Evolutionary conservation across 2,113 vertebrate genomes (phyloP).

Genomic region (Lepus americanus): DNA sequence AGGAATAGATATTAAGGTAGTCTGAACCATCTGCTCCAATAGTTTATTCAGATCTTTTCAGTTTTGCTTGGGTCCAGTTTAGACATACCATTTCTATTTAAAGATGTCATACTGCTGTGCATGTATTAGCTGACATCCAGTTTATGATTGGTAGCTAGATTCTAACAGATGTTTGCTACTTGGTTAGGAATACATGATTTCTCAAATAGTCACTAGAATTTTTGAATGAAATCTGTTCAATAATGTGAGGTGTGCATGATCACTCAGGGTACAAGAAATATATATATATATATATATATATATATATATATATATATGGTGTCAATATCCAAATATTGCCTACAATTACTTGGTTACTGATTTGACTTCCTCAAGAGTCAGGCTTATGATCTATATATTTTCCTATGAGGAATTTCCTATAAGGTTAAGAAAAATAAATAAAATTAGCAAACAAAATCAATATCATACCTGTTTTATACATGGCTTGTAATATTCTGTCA

Average conservation of each 20-base stretch:
- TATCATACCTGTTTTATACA: background rate
- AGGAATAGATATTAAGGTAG: background rate
- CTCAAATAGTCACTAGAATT: background rate
- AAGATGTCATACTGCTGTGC: background rate
- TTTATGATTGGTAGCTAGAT: background rate
- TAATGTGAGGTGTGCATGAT: background rate
- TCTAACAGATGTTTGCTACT: background rate
- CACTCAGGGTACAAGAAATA: background rate
- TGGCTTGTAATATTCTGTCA: background rate
- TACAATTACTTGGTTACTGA: background rate
- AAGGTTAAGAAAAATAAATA: background rate
- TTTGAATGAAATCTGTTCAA: background rate
- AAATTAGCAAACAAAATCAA: background rate
- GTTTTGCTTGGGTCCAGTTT: background rate
- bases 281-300: no score
- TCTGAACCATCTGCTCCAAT: background rate
- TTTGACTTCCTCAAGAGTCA: background rate
- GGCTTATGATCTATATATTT: background rate
- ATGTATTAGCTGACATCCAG: background rate
- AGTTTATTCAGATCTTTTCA: constrained; percentile 1
- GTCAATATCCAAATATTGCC: background rate
- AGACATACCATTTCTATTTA: constrained; percentile 1
- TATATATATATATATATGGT: background rate
- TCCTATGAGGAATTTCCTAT: background rate
- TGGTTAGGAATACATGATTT: background rate